These are phyloP conservation scores for Orussus abietinus DNA, from an alignment of 1,140 invertebrate genomes.

Conservation along the genomic window DNA sequence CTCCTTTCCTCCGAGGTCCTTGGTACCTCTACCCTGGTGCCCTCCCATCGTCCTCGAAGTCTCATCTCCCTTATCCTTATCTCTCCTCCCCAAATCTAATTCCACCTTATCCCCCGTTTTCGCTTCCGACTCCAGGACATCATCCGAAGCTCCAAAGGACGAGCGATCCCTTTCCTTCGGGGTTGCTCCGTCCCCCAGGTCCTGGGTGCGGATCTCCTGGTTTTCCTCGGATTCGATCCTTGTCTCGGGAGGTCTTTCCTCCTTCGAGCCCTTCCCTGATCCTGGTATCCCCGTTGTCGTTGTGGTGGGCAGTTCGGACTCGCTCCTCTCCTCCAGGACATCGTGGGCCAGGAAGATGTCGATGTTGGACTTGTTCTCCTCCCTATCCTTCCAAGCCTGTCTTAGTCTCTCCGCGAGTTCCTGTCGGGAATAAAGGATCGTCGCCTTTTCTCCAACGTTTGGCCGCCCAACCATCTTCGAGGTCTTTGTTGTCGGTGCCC, in stretches of 20 bases:
- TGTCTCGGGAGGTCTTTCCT: no score
- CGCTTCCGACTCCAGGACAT: no score
- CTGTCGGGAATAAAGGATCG: slow-evolving; percentile 54
- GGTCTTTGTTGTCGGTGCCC: slow-evolving; percentile 23
- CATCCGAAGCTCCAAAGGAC: no score
- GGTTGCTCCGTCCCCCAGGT: no score
- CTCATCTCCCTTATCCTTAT: no score
- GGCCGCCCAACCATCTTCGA: slow-evolving; percentile 11
- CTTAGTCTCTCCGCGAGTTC: slow-evolving; percentile 53
- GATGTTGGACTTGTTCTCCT: slow-evolving; percentile 53
- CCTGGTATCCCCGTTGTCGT: slow-evolving; percentile 5
- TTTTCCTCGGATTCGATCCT: no score
- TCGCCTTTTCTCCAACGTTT: slow-evolving; percentile 40
- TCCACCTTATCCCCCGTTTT: no score
- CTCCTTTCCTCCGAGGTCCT: slow-evolving; percentile 1
- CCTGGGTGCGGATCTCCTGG: no score
- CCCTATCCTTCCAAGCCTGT: slow-evolving; percentile 53
- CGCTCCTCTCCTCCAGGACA: slow-evolving; percentile 37
- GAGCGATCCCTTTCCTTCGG: no score
- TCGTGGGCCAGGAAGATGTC: slow-evolving; percentile 55
- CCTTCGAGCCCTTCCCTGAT: neutral
- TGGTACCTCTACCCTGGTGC: no score
- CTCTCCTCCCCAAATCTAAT: no score
- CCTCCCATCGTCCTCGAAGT: no score
- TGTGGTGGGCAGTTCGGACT: slow-evolving; percentile 32